Base-by-base conservation (phyloP, 2,888 invertebrate species). In the Lochmaea crataegi region DNA sequence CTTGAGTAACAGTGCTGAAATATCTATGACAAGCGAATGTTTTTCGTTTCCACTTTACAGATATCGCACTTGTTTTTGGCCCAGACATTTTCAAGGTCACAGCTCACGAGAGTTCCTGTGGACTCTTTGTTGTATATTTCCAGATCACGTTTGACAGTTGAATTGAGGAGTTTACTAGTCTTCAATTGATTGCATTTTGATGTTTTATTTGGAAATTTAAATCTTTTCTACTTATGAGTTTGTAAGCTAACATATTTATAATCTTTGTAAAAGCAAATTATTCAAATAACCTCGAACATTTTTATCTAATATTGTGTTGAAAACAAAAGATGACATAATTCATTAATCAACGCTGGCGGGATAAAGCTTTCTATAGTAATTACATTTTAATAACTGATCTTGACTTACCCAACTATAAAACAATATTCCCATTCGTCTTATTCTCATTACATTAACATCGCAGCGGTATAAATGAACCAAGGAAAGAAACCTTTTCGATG, bases 281-380 rank as follows among this genome's bases (percentile, higher is more conserved):
- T 53, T 1, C 16, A 14, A 58, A 12, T n/a, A 60, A n/a, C n/a
- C 32, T 60, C 14, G 32, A 60, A 32, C 2, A 26, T 14, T 58
- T 58, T 12, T 6, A 14, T 58, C 2, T 22, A 12, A n/a, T n/a
- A 60, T 60, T 26, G 32, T 38, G 32, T 60, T 60, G 14, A 60
- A 38, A 38, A 32, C 14, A 60, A 60, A 60, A 60, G 32, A 60
- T 60, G 60, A 38, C 11, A 60, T 60, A 32, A 38, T 32, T 14
- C n/a, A n/a, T 14, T 6, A 60, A 38, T 38, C 14, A 60, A 32
- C 60, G 38, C 32, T 60, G 6, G 60, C 32, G 38, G 32, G 60
- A 9, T 60, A n/a, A 60, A 60, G 32, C 32, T 32, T 38, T 60
- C n/a, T 53, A 53, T 53, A 14, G 38, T 60, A 60, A 60, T 60